Base-by-base conservation (phyloP, 2,888 invertebrate species). In the Cheilosia scutellata region DNA sequence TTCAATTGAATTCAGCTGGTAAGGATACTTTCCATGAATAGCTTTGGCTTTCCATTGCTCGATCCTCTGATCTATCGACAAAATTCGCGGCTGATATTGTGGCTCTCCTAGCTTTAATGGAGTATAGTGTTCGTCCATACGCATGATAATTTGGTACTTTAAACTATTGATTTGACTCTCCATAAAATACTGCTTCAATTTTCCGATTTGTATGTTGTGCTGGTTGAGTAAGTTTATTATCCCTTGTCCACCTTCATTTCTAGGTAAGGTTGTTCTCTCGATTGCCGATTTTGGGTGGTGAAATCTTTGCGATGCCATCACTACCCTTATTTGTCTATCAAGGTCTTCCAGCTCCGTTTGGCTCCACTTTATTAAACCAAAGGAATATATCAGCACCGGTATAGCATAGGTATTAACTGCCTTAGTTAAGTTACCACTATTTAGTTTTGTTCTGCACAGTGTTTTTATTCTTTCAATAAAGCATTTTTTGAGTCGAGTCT, bases 21-120 rank as follows among this genome's bases (percentile, higher is more conserved):
- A 57, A 5, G 20, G 16, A 37, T 57, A 57, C 57, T 20, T 57
- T 57, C 57, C 37, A 57, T 57, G 57, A 40, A 57, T 37, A 20
- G 57, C 37, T 57, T 57, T 57, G 33, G 57, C 33, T 7, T 33
- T 33, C 33, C 5, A 33, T 33, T 33, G 33, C 5, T 7, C 33
- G 33, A 33, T 1, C 5, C 6, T 6, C 2, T 7, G 2, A 33
- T 33, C 33, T 2, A 7, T 33, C 33, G 33, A 5, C 5, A 33
- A 33, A 33, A 33, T 20, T 20, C 20, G 20, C 20, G 20, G 33
- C 33, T 33, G 33, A 33, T 33, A 33, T 33, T 33, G 6, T 33
- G 33, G 0, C 37, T 33, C 33, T 37, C 25, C 16, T 5, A 57
- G 57, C 57, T 33, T 57, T 16, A 57, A 16, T n/a, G 37, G 57